Base-by-base conservation (phyloP, 2,113 vertebrate genomes). In the Bathybates hornii region DNA sequence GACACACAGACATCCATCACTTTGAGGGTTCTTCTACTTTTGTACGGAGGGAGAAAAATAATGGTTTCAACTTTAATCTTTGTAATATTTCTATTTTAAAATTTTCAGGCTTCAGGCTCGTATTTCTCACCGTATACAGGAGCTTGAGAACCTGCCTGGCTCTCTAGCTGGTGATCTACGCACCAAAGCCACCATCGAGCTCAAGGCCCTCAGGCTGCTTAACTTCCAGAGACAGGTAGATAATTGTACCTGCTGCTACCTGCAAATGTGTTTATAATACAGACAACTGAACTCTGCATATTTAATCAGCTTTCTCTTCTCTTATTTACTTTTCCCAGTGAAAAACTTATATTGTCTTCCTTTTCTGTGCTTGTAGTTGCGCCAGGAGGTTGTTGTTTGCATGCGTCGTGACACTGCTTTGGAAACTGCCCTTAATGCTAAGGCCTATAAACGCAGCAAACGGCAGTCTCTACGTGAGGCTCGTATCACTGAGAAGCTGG, bases 371-470 rank as follows among this genome's bases (percentile, higher is more conserved):
- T 54, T 19, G 3, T 85, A 99, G 98, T 95, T 99, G 71, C 97
- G 98, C 3, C 99, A 99, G 94, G 99, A 99, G 87, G 99, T 99
- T 19, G 99, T 99, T 91, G 98, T 99, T 29, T 99, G 99, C 93
- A 99, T 99, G 99, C 94, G 99, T 6, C 96, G 99, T 8, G 99
- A 99, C 95, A 99, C 98, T 0, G 98, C 99, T 3, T 91, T 99
- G 68, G 99, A 99, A 91, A 99, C 99, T 0, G 99, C 99, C 1
- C 97, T 99, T 9, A 99, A 99, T 0, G 98, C 97, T 80, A 99
- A 99, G 93, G 98, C 99, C 8, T 99, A 99, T 95, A 99, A 99
- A 86, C 98, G 99, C 90, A 99, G 98, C 96, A 99, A 99, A 89
- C 95, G 99, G 1, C 99, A 99, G 95, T 99, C 98, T 1, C 92